Evolutionary conservation across 2,113 vertebrate genomes (phyloP).

Genomic region (Leuciscus idus): DNA sequence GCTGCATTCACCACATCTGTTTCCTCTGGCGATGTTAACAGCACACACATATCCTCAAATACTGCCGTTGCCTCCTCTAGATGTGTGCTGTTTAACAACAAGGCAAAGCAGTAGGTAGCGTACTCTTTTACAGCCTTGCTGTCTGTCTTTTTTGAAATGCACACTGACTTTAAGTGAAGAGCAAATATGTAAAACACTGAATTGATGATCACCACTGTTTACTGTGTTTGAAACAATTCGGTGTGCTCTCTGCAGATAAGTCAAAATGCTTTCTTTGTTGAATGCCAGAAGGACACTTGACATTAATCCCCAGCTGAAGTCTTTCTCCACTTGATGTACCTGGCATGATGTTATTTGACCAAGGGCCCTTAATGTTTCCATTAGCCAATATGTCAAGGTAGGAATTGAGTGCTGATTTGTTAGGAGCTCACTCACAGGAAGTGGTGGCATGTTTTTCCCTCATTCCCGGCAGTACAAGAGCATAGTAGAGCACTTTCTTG

Average conservation of each 20-base stretch:
- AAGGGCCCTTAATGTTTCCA: not conserved
- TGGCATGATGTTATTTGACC: not conserved
- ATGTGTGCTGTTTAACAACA: not conserved
- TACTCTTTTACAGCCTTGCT: not conserved
- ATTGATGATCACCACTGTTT: not conserved
- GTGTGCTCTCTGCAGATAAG: not conserved
- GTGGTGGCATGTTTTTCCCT: not conserved
- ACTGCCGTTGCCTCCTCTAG: not conserved
- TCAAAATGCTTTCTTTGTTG: not conserved
- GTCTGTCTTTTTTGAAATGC: not conserved
- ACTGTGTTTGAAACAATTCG: not conserved
- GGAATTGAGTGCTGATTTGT: not conserved
- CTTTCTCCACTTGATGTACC: not conserved
- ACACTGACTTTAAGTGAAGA: not conserved
- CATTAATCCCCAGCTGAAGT: not conserved
- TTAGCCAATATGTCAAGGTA: not conserved
- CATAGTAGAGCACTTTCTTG: not conserved
- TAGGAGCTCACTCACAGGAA: not conserved
- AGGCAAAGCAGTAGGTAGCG: not conserved
- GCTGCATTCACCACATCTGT: not conserved
- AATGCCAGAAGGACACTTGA: not conserved
- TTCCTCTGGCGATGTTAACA: not conserved
- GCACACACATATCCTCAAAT: not conserved
- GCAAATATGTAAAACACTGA: not conserved
- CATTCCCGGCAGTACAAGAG: not conserved